phyloP scores from a whole-genome alignment of 2,888 invertebrate species.

The Andrena bucephala region DNA sequence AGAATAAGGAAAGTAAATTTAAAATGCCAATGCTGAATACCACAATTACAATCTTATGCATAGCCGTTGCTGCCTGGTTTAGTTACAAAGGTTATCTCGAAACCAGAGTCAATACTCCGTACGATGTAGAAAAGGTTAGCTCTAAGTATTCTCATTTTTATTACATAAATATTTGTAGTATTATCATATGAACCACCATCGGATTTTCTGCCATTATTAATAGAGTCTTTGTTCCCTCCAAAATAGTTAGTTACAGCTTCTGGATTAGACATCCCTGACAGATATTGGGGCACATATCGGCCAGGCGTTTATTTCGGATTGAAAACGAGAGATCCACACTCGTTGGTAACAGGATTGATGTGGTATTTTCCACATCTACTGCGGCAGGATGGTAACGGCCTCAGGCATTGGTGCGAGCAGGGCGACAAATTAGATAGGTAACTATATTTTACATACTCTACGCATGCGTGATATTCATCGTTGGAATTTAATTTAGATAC shows the following conservation, averaged over 20 bases:
- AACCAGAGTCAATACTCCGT: conserved; percentile 95
- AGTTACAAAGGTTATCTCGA: conserved; percentile 94
- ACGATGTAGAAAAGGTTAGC: conserved; percentile 90
- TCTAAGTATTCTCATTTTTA: not conserved
- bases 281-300: conserved; percentile 97
- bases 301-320: conserved; percentile 96
- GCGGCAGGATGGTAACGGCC: conserved; percentile 90
- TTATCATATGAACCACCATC: too few species aligned
- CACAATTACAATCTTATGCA: conserved; percentile 85
- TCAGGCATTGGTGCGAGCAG: conserved; percentile 97
- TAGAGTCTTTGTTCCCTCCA: conserved; percentile 30
- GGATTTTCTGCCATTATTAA: conserved; percentile 9
- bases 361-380: conserved; percentile 94
- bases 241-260: conserved; percentile 89
- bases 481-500: conserved; percentile 84
- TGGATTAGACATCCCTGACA: conserved; percentile 91
- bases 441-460: conserved; percentile 59
- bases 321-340: conserved; percentile 95
- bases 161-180: not conserved
- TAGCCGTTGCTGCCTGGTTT: conserved; percentile 90
- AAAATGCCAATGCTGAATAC: conserved; percentile 74
- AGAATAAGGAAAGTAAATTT: conserved; percentile 47
- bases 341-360: conserved; percentile 97
- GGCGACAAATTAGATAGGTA: conserved; percentile 91
- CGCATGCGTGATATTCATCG: not conserved